Percentiles rank a stretch among this genome's conserved stretches.
phyloP scores from a whole-genome alignment of 2,113 vertebrate species.

The Aspidoscelis tigris region DNA sequence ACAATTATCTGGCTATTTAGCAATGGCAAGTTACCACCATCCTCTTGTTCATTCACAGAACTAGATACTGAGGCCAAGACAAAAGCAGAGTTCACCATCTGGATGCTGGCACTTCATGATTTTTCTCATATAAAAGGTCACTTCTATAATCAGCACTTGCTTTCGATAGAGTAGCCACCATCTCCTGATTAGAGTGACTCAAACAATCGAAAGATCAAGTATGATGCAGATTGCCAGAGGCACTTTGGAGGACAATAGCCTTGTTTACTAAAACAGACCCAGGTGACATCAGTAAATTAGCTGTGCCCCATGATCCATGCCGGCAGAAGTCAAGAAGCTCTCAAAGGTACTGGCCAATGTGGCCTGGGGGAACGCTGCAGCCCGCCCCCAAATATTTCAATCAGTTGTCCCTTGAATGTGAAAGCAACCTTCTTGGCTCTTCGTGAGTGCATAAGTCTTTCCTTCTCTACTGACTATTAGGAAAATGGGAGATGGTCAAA shows the following conservation, averaged over 20 bases:
- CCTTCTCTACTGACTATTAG: neutral
- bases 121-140: neutral
- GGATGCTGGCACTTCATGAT: neutral
- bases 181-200: neutral
- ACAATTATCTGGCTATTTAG: neutral
- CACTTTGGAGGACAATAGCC: slow-evolving; percentile 2
- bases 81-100: neutral
- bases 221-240: neutral
- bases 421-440: neutral
- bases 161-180: neutral
- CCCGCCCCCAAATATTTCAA: neutral
- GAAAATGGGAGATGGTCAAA: neutral
- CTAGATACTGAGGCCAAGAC: too few relatives aligned
- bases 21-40: neutral
- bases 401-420: slow-evolving; percentile 13
- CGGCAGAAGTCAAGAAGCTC: neutral
- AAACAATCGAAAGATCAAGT: neutral
- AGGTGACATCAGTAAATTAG: slow-evolving; percentile 24
- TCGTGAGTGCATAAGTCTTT: too few relatives aligned
- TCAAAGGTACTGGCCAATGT: slow-evolving; percentile 17
- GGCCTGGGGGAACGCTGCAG: slow-evolving; percentile 10
- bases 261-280: slow-evolving; percentile 30
- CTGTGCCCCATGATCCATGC: slow-evolving; percentile 23
- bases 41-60: neutral
- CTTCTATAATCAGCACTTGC: neutral